Evolutionary conservation across 2,797 vertebrate genomes (phyloP).

Genomic region (Eulemur albifrons): DNA sequence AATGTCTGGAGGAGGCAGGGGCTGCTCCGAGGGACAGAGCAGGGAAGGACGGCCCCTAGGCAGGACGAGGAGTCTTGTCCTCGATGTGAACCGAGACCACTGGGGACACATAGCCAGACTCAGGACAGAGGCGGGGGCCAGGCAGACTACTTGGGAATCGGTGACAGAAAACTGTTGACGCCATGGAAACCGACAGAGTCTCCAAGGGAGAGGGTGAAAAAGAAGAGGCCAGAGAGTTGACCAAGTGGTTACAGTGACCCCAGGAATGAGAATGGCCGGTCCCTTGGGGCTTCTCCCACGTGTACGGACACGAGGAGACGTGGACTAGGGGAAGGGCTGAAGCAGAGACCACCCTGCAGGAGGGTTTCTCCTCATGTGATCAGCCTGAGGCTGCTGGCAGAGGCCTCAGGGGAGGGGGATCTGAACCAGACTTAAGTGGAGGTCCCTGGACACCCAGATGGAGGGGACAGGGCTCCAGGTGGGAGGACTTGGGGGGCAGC

Average conservation of each 20-base stretch:
- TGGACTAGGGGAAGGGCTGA: not conserved
- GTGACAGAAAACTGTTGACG: not conserved
- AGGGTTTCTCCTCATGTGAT: too few relatives aligned
- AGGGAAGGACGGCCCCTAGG: not conserved
- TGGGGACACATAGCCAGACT: not conserved
- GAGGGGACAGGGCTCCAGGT: rapidly evolving
- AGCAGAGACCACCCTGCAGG: not conserved
- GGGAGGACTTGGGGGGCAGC: rapidly evolving
- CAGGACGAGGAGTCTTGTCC: not conserved
- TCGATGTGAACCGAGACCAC: not conserved
- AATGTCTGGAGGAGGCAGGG: not conserved
- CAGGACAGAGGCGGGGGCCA: not conserved
- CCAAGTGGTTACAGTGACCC: not conserved
- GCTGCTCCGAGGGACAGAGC: not conserved
- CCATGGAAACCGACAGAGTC: not conserved
- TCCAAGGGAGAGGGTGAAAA: not conserved
- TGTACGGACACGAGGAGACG: not conserved
- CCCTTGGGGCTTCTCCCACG: not conserved
- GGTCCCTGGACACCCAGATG: not conserved
- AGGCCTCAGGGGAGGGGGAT: not conserved
- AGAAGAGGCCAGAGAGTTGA: not conserved
- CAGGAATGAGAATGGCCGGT: not conserved
- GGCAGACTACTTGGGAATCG: not conserved
- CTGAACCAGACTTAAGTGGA: not conserved
- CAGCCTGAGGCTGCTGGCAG: not conserved